Conservation (phyloP, 2,797 vertebrate genomes). For the Synaphobranchus kaupii region DNA sequence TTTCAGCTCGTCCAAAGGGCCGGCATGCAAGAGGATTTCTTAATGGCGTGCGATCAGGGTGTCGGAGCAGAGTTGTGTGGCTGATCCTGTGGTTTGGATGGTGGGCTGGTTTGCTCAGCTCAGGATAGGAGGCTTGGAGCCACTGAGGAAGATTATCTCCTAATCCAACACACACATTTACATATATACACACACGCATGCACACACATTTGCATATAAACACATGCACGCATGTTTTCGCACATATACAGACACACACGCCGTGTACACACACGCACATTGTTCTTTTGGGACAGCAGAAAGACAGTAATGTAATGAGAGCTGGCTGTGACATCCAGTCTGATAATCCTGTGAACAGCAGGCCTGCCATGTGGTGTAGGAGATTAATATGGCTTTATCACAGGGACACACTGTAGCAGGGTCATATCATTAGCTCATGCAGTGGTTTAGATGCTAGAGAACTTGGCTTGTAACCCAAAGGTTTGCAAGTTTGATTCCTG, state of each 20-base stretch:
- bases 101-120: constrained; percentile 45
- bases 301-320: constrained; percentile 10
- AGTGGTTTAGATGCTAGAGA: background rate
- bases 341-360: constrained; percentile 33
- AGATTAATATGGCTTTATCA: constrained; percentile 34
- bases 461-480: background rate
- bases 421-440: background rate
- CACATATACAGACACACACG: background rate
- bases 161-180: constrained; percentile 34
- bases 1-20: too few species aligned
- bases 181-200: too few species aligned
- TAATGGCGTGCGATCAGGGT: background rate
- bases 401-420: background rate
- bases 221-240: background rate
- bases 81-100: constrained; percentile 42
- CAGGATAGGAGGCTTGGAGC: constrained; percentile 40
- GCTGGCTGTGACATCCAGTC: constrained; percentile 18
- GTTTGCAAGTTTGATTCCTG: too few species aligned
- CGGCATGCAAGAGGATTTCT: background rate
- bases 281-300: background rate
- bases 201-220: too few species aligned
- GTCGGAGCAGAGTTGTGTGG: background rate
- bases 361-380: constrained; percentile 21
- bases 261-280: too few species aligned
- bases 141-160: constrained; percentile 43